Evolutionary conservation across 2,888 invertebrate species (phyloP), one percentile per base, ranked within the genome.

Genomic region (Mimas tiliae): DNA sequence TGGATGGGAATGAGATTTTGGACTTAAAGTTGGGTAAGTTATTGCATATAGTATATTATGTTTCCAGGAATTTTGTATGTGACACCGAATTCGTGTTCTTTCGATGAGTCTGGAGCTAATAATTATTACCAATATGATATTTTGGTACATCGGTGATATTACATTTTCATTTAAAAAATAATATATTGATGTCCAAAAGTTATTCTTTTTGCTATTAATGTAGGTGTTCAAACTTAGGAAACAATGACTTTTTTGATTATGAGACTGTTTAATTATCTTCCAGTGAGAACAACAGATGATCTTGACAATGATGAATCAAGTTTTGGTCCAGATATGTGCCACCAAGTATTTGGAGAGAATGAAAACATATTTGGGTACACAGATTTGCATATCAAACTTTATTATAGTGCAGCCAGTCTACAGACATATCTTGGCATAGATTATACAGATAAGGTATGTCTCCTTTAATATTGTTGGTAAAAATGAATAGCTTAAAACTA

Each of bases 311-410:
- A 96, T 45, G 89, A 93, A 0, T 86, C 90, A 9, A 90, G 93
- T 47, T 98, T 98, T 82, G 93, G 95, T 48, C 98, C 98, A 0
- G 96, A 96, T 66, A 98, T 98, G 97, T 97, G 98, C 64, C 98
- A 99, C 93, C 98, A 99, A 90, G 96, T 98, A 67, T 98, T 98
- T 87, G 98, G 98, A 6, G 97, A 97, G 74, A 96, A 95, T 79
- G 99, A 99, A 91, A 97, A 96, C 70, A 98, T 99, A 85, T 98
- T 98, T 93, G 99, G 99, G 3, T 99, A 98, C 85, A 96, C 96
- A 81, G 96, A 97, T 79, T 90, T 99, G 47, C 94, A 94, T 68
- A 95, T 99, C 3, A 94, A 96, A 70, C 88, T 99, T 3, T 96
- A 96, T 82, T 98, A 97, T 84, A 96, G 96, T 69, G 98, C 98